Evolutionary conservation across 2,113 vertebrate species (phyloP).

Genomic region (Ptilorrhoa leucosticta): DNA sequence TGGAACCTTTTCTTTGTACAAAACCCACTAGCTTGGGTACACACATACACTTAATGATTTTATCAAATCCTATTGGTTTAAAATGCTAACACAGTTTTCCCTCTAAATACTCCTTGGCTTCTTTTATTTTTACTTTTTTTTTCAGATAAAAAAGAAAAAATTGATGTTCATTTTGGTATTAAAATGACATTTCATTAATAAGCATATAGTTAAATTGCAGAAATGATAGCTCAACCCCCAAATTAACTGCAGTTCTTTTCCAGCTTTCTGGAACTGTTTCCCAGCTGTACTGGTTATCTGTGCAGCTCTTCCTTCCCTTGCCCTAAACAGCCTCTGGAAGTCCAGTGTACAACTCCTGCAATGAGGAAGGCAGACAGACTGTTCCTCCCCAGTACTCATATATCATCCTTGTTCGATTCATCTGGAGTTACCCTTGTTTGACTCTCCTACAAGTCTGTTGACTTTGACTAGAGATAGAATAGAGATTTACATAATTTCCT

Average conservation of each 20-base stretch:
- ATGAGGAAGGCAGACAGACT: neutral
- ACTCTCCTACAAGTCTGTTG: slow-evolving; percentile 29
- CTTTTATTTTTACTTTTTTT: neutral
- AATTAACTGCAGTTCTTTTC: neutral
- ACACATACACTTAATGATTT: neutral
- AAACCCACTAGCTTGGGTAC: neutral
- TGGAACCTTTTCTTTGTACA: neutral
- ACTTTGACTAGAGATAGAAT: neutral
- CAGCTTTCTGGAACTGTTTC: neutral
- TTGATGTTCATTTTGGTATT: neutral
- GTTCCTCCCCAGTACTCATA: neutral
- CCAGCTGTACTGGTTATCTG: neutral
- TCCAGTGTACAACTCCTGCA: neutral
- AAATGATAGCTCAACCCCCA: neutral
- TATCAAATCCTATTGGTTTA: neutral
- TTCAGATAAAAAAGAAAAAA: neutral
- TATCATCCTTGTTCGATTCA: neutral
- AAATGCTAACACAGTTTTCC: neutral
- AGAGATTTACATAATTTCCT: slow-evolving; percentile 45
- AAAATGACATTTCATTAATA: neutral
- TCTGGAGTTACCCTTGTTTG: slow-evolving; percentile 26
- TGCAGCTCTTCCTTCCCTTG: neutral
- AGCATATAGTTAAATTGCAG: neutral
- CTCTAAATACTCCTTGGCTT: neutral
- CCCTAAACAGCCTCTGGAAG: neutral